These are phyloP conservation scores for Bellardia bayeri DNA, from an alignment of 2,888 invertebrate genomes.

Conservation along the genomic window DNA sequence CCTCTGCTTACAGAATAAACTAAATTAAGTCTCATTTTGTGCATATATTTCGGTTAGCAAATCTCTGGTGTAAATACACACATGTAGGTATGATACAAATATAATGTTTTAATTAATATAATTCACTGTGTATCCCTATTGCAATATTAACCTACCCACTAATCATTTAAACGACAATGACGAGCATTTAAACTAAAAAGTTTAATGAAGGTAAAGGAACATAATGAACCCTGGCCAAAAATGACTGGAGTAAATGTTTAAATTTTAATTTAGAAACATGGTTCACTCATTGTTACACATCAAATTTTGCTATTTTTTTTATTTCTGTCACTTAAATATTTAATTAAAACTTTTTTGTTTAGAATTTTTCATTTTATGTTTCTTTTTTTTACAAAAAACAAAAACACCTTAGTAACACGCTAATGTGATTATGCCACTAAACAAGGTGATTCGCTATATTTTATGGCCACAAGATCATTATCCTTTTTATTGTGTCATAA, in stretches of 20 bases:
- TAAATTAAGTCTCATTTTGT: not conserved
- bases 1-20: no score
- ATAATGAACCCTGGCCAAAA: not conserved
- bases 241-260: not conserved
- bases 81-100: not conserved
- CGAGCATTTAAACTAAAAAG: not conserved
- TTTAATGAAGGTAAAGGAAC: not conserved
- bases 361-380: not conserved
- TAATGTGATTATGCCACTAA: constrained; percentile 8
- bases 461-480: constrained; percentile 10
- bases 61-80: not conserved
- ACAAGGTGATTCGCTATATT: not conserved
- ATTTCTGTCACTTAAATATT: constrained; percentile 8
- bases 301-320: constrained; percentile 27
- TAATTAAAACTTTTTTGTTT: not conserved
- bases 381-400: not conserved
- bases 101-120: not conserved
- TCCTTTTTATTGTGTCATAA: not conserved
- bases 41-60: not conserved
- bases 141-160: not conserved
- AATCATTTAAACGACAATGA: not conserved
- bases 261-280: not conserved
- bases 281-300: not conserved
- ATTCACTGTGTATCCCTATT: not conserved
- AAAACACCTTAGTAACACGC: constrained; percentile 4